Percentiles rank a stretch among this genome's conserved stretches.
These are phyloP conservation scores for Sclerurus mexicanus DNA, from an alignment of 2,113 vertebrate species.

Conservation along the genomic window DNA sequence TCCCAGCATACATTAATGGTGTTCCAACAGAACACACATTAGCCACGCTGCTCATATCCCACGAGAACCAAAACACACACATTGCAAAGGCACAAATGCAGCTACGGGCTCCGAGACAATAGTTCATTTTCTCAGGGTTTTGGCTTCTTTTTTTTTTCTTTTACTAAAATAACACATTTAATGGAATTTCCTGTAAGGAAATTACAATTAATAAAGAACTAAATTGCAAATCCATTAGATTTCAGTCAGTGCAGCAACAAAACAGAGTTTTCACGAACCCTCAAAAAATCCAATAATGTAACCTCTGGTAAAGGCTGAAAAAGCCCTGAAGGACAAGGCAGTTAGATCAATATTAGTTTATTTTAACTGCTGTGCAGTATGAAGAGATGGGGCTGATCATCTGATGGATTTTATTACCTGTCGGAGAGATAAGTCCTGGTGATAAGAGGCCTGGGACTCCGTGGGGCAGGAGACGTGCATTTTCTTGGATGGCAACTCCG, in stretches of 20 bases:
- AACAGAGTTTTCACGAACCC: constrained; percentile 53
- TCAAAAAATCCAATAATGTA: constrained; percentile 79
- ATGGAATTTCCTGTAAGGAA: constrained; percentile 65
- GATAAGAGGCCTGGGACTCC: constrained; percentile 86
- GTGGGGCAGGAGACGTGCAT: constrained; percentile 83
- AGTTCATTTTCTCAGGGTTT: background rate
- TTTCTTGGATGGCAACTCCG: constrained; percentile 84
- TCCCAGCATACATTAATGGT: constrained; percentile 36
- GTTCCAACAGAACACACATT: constrained; percentile 23
- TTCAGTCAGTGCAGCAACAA: constrained; percentile 57
- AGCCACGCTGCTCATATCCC: constrained; percentile 36
- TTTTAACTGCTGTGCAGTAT: constrained; percentile 70
- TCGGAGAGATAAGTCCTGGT: constrained; percentile 88
- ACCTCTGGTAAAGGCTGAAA: constrained; percentile 76
- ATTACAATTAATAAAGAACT: constrained; percentile 67
- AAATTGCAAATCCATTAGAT: constrained; percentile 71
- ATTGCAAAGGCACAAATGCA: background rate
- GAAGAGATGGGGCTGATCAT: constrained; percentile 61
- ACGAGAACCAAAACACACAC: constrained; percentile 29
- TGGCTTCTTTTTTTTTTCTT: background rate
- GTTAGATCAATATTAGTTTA: constrained; percentile 82
- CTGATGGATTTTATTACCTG: constrained; percentile 81
- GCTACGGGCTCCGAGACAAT: background rate
- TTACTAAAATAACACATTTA: constrained; percentile 49
- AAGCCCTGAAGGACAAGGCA: constrained; percentile 78